Percentiles rank a stretch among this genome's conserved stretches.
phyloP scores from a whole-genome alignment of 2,797 vertebrate genomes.

The Lindbergichthys nudifrons region DNA sequence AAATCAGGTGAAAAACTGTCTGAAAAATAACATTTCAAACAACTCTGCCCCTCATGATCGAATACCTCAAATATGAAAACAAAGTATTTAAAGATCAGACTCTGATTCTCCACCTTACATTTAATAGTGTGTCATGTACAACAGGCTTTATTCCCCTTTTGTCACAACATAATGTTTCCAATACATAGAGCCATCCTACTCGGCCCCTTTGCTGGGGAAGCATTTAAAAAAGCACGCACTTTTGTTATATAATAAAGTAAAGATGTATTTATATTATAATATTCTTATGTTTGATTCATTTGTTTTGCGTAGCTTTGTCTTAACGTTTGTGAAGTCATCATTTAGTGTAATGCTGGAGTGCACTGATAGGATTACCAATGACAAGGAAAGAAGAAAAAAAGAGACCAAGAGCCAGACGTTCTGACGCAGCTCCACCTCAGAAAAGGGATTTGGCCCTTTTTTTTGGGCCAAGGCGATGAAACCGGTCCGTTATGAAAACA shows the following conservation, averaged over 20 bases:
- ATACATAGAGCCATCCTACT: too few relatives aligned
- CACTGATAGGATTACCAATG: background rate
- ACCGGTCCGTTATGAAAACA: background rate
- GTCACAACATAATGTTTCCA: too few relatives aligned
- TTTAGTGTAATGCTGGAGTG: background rate
- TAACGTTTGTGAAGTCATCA: background rate
- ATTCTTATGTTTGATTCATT: background rate
- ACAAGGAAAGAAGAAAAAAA: background rate
- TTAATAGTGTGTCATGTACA: too few relatives aligned
- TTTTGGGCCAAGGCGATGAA: background rate
- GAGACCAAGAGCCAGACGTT: background rate
- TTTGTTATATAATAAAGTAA: too few relatives aligned
- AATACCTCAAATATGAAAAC: background rate
- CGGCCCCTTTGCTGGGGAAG: too few relatives aligned
- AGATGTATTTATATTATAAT: background rate
- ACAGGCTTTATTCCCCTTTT: too few relatives aligned
- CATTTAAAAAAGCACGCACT: too few relatives aligned
- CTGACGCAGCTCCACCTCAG: constrained; percentile 1
- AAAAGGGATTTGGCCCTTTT: constrained; percentile 31
- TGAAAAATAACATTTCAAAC: background rate
- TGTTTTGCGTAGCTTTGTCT: background rate
- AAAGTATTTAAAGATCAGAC: too few relatives aligned
- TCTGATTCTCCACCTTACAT: too few relatives aligned
- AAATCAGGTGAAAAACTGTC: background rate
- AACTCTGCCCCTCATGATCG: background rate